These are phyloP conservation scores for Oryzias curvinotus DNA, from an alignment of 2,113 vertebrate species.

Conservation along the genomic window DNA sequence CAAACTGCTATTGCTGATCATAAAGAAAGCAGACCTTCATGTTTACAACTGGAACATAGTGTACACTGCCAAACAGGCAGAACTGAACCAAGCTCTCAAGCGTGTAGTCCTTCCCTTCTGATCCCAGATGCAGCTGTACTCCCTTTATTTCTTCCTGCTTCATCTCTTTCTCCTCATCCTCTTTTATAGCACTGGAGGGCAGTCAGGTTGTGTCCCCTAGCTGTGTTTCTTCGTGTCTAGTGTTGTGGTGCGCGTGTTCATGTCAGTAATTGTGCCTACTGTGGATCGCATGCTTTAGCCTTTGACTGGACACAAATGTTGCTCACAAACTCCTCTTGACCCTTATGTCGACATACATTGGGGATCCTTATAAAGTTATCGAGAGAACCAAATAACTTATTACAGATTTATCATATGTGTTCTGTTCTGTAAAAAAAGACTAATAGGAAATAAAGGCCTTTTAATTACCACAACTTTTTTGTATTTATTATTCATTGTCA, in stretches of 20 bases:
- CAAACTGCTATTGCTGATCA: slow-evolving; percentile 49
- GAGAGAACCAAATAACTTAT: slow-evolving; percentile 83
- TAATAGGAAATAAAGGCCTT: slow-evolving; percentile 85
- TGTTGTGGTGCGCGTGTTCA: slow-evolving; percentile 80
- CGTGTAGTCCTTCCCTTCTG: slow-evolving; percentile 45
- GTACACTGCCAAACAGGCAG: slow-evolving; percentile 72
- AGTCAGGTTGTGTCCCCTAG: slow-evolving; percentile 69
- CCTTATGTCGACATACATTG: slow-evolving; percentile 75
- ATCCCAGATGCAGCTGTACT: slow-evolving; percentile 53
- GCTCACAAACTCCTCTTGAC: slow-evolving; percentile 78
- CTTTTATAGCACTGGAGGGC: slow-evolving; percentile 68
- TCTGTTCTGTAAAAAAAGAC: slow-evolving; percentile 79
- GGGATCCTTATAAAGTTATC: slow-evolving; percentile 77
- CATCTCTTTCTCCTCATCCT: slow-evolving; percentile 55
- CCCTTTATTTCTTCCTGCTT: slow-evolving; percentile 27
- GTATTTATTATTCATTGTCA: slow-evolving; percentile 40
- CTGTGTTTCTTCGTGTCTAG: slow-evolving; percentile 77
- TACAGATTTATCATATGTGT: slow-evolving; percentile 82
- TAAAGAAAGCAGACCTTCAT: slow-evolving; percentile 64
- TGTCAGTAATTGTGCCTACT: slow-evolving; percentile 83
- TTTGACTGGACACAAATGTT: slow-evolving; percentile 80
- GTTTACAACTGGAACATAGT: slow-evolving; percentile 72
- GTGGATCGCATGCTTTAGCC: slow-evolving; percentile 85
- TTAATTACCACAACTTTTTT: slow-evolving; percentile 71
- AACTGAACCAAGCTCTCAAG: slow-evolving; percentile 57